Base-by-base conservation (phyloP, 2,888 invertebrate species). In the Tholera decimalis region DNA sequence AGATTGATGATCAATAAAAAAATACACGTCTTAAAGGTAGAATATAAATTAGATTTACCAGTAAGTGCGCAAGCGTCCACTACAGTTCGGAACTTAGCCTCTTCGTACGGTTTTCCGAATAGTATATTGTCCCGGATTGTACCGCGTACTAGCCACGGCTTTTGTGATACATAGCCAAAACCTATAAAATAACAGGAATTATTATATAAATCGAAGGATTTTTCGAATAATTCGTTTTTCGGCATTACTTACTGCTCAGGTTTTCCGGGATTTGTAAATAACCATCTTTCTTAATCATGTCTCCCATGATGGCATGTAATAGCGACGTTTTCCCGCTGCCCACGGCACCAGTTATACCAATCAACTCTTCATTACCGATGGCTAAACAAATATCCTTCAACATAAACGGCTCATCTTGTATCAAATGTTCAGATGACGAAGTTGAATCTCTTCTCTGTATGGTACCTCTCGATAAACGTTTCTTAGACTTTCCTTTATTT, bases 311-410 rank as follows among this genome's bases (percentile, higher is more conserved):
- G 1, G 98, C 98, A 58, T 97, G 96, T 24, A 99, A 93, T 2
- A 99, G 93, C 0, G 98, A 97, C 13, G 98, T 98, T 93, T 99
- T 99, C 11, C 99, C 99, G 83, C 98, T 97, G 0, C 99, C 99
- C 2, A 99, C 98, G 73, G 96, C 96, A 0, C 99, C 99, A 79
- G 98, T 97, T 13, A 99, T 96, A 28, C 99, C 99, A 20, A 99
- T 93, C 68, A 98, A 95, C 79, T 98, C 97, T 0, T 98, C 98
- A 96, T 97, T 90, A 8, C 92, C 92, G 20, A 93, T 90, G 68
- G 91, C 91, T 56, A 94, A 80, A 3, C 85, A 87, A 57, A 95
- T 89, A 54, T 93, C 90, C 44, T 80, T 89, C 67, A 95, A 80
- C 71, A 77, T 82, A 70, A 94, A 96, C 5, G 93, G 92, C 65